Base-by-base conservation (phyloP, 2,113 vertebrate species). In the Scomber scombrus region DNA sequence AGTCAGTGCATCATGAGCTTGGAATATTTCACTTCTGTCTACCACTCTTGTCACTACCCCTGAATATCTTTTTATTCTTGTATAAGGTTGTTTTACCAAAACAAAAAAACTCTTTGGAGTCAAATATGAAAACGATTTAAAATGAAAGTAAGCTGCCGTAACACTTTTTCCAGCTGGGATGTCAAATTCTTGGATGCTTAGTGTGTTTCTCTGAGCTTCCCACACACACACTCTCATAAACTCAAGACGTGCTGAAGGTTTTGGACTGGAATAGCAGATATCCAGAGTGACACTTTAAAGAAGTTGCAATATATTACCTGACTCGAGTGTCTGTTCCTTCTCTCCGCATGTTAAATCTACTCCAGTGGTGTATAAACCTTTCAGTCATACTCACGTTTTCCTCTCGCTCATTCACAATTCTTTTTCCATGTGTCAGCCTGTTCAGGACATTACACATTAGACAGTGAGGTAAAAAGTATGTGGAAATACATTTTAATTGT, bases 341-440 rank as follows among this genome's bases (percentile, higher is more conserved):
- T 19, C 19, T 51, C 3, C 23, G 52, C 23, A 47, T 61, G 40
- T 66, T 73, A 60, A 82, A 72, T 70, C 52, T 49, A 18, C 58
- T 62, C 15, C 14, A 47, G 7, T 11, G 70, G 16, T n/a, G 3
- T 46, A 40, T 40, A 40, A 40, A 40, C 34, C 34, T 40, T 7
- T 40, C 34, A 40, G 65, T 71, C 46, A 70, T 19, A 34, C 56
- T 57, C 49, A 52, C 61, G 43, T 76, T 68, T 66, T 60, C 65
- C 80, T 29, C 70, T 49, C 50, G 6, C 63, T n/a, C 21, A 26
- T 61, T 84, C 50, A 62, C 23, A 57, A 63, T 71, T 47, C 46
- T 8, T 7, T 21, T 19, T 61, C 21, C 21, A 61, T 31, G 18
- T 47, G 12, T 49, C 52, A 56, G 56, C 52, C 57, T 45, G 14